These are phyloP conservation scores for Saguinus imperator DNA, from an alignment of 2,113 vertebrate genomes.

Conservation along the genomic window DNA sequence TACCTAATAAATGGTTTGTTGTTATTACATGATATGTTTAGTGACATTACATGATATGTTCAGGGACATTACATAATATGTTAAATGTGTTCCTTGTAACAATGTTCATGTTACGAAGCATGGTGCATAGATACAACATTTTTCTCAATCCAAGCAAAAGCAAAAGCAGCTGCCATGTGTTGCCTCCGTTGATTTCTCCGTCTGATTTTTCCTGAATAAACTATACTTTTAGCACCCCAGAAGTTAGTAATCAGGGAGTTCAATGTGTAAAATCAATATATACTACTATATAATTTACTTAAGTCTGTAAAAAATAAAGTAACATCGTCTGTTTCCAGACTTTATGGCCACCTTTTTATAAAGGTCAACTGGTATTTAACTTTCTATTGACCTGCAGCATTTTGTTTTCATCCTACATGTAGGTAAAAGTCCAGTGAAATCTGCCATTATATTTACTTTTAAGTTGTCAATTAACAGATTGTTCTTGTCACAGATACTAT, in stretches of 20 bases:
- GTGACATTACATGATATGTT: not conserved
- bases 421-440: not conserved
- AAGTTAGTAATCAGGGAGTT: not conserved
- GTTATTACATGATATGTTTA: not conserved
- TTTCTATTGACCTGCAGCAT: not conserved
- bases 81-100: not conserved
- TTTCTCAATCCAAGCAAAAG: not conserved
- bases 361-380: not conserved
- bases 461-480: not conserved
- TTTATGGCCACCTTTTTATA: conserved; percentile 7
- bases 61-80: not conserved
- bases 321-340: not conserved
- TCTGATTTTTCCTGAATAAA: conserved; percentile 48
- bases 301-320: conserved; percentile 2
- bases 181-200: not conserved
- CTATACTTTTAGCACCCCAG: not conserved
- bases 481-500: not conserved
- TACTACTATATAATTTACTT: not conserved
- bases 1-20: not conserved
- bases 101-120: not conserved
- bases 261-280: not conserved
- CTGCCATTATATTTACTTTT: conserved; percentile 10
- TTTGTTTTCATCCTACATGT: not conserved
- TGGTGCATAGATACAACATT: not conserved
- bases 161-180: not conserved